phyloP scores from a whole-genome alignment of 2,113 vertebrate genomes.

The Sprattus sprattus region DNA sequence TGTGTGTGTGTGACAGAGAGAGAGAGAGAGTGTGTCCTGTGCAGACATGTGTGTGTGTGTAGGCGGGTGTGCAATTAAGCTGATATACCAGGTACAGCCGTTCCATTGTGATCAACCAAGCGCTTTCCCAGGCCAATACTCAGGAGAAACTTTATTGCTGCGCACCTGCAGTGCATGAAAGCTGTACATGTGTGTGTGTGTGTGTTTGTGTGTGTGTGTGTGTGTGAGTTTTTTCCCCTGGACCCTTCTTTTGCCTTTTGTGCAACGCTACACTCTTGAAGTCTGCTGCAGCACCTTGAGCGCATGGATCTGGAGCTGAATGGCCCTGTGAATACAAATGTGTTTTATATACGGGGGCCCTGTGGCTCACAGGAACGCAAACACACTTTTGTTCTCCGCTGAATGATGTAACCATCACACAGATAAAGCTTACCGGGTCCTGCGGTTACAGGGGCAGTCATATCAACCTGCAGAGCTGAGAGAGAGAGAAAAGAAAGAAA shows the following conservation, averaged over 20 bases:
- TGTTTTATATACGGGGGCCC: neutral
- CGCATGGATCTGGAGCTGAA: neutral
- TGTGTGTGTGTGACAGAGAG: neutral
- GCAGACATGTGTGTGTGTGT: neutral
- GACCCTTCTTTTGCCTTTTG: neutral
- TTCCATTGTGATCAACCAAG: slow-evolving; percentile 8
- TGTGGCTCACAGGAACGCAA: slow-evolving; percentile 2
- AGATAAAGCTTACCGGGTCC: neutral
- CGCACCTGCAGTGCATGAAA: slow-evolving; percentile 5
- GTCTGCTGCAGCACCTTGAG: neutral
- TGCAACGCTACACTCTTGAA: slow-evolving; percentile 11
- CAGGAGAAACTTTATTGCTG: neutral
- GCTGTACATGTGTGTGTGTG: neutral
- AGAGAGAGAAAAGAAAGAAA: slow-evolving; percentile 13
- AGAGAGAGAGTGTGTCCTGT: neutral
- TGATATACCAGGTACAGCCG: neutral
- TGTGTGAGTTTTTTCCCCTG: neutral
- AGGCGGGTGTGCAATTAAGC: neutral
- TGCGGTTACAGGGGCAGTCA: neutral
- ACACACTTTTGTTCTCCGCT: slow-evolving; percentile 31
- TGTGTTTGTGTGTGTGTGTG: neutral
- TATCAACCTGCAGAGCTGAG: neutral
- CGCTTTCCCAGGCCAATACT: neutral
- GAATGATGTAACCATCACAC: slow-evolving; percentile 33
- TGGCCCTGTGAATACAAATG: neutral